phyloP scores from a whole-genome alignment of 2,888 invertebrate species.

The Blastobasis lacticolella region DNA sequence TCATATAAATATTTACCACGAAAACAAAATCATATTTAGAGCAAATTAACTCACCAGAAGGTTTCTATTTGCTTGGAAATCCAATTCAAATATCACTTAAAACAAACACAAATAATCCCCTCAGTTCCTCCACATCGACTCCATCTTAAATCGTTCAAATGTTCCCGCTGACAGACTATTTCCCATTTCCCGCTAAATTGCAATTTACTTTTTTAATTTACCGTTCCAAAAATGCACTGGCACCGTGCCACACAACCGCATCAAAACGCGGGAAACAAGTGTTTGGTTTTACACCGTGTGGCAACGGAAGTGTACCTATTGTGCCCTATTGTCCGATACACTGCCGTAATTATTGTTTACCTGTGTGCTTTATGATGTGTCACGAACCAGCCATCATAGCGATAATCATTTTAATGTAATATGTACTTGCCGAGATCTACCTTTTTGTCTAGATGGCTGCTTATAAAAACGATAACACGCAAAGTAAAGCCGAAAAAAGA shows the following conservation, averaged over 20 bases:
- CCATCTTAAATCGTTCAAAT: not conserved
- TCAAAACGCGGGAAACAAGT: slow-evolving; percentile 33
- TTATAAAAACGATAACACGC: too few relatives aligned
- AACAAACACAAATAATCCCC: not conserved
- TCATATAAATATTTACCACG: too few relatives aligned
- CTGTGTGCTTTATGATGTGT: slow-evolving; percentile 14
- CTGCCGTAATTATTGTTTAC: slow-evolving; percentile 18
- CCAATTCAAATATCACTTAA: not conserved
- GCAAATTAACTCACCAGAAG: too few relatives aligned
- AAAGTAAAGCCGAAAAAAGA: too few relatives aligned
- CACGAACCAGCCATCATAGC: slow-evolving; percentile 1
- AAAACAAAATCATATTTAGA: too few relatives aligned
- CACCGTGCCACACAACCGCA: slow-evolving; percentile 31
- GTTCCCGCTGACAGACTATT: slow-evolving; percentile 5
- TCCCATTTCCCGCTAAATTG: not conserved
- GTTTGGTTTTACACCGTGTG: slow-evolving; percentile 25
- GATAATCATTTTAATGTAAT: not conserved
- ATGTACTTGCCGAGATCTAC: too few relatives aligned
- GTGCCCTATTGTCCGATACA: slow-evolving; percentile 13
- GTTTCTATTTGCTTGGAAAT: not conserved
- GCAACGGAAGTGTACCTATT: slow-evolving; percentile 15
- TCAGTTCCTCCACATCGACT: not conserved
- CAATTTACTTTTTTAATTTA: not conserved
- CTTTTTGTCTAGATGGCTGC: too few relatives aligned
- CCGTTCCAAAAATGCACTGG: slow-evolving; percentile 16